Percentiles rank a stretch among this genome's conserved stretches.
phyloP scores from a whole-genome alignment of 2,888 invertebrate species.

The Leucophenga maculata region DNA sequence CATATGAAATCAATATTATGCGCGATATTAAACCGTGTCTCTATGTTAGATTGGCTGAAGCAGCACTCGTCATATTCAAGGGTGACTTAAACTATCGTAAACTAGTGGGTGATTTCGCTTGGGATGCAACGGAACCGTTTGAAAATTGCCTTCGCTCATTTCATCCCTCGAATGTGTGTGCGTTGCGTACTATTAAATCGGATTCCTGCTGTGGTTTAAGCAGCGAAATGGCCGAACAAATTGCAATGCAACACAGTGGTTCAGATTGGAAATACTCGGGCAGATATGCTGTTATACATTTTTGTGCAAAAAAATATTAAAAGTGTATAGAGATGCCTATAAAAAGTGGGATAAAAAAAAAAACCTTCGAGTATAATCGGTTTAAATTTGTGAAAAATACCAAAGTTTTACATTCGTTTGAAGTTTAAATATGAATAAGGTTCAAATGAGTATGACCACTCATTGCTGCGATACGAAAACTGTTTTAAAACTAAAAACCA shows the following conservation, averaged over 20 bases:
- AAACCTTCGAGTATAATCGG: no score
- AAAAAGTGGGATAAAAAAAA: no score
- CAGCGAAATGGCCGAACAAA: slow-evolving; percentile 76
- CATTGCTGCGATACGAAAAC: no score
- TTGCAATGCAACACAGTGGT: slow-evolving; percentile 73
- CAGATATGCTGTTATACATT: slow-evolving; percentile 85
- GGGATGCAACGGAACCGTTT: slow-evolving; percentile 80
- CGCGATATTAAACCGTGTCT: slow-evolving; percentile 77
- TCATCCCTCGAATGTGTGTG: slow-evolving; percentile 84
- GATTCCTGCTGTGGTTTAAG: slow-evolving; percentile 87
- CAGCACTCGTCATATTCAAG: slow-evolving; percentile 86
- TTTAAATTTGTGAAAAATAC: no score
- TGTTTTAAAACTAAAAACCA: no score
- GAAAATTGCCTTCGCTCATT: slow-evolving; percentile 76
- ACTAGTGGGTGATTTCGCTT: slow-evolving; percentile 88
- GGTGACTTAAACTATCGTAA: slow-evolving; percentile 97
- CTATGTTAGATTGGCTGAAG: slow-evolving; percentile 80
- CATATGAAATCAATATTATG: slow-evolving; percentile 86
- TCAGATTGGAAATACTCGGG: slow-evolving; percentile 88
- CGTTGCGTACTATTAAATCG: slow-evolving; percentile 89
- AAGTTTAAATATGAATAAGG: no score
- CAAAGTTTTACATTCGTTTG: no score
- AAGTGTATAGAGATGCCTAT: no score
- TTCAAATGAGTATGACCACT: no score
- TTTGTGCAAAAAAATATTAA: slow-evolving; percentile 58